These are phyloP conservation scores for Parnassius glacialis DNA, from an alignment of 2,888 invertebrate species.

Conservation along the genomic window DNA sequence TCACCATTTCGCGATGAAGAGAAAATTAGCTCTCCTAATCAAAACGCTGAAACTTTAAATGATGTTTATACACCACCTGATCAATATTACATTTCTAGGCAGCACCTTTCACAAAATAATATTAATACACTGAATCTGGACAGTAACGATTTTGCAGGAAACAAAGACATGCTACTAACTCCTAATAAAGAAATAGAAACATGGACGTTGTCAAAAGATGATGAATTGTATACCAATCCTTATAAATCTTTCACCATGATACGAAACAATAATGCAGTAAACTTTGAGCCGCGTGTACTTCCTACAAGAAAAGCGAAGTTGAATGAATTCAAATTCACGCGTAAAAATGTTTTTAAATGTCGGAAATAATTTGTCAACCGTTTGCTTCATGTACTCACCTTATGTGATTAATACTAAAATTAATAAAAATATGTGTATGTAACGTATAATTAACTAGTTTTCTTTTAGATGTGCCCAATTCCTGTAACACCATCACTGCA, in stretches of 20 bases:
- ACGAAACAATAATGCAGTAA: constrained; percentile 30
- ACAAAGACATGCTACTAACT: constrained; percentile 6
- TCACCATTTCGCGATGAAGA: constrained; percentile 49
- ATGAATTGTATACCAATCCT: constrained; percentile 28
- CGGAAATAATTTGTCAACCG: constrained; percentile 3
- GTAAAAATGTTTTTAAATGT: constrained; percentile 13
- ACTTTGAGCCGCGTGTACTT: constrained; percentile 25
- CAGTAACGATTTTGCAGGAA: neutral
- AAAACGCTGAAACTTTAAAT: neutral
- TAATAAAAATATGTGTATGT: too few species aligned
- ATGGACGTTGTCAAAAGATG: constrained; percentile 48
- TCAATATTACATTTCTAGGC: neutral
- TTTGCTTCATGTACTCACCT: neutral
- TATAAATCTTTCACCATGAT: constrained; percentile 37
- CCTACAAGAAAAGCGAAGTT: constrained; percentile 35
- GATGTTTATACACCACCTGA: constrained; percentile 1
- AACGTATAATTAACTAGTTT: too few species aligned
- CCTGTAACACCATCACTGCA: too few species aligned
- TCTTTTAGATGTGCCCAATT: too few species aligned
- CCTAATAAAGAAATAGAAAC: constrained; percentile 50
- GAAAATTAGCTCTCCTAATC: constrained; percentile 30
- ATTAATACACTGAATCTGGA: neutral
- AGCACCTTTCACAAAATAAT: neutral
- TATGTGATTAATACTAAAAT: neutral
- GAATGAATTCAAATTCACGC: constrained; percentile 18